A percentile compares a stretch with the other conserved stretches of the same genome.
Conservation (phyloP, 2,797 vertebrate genomes). For the Gallirallus australis region DNA sequence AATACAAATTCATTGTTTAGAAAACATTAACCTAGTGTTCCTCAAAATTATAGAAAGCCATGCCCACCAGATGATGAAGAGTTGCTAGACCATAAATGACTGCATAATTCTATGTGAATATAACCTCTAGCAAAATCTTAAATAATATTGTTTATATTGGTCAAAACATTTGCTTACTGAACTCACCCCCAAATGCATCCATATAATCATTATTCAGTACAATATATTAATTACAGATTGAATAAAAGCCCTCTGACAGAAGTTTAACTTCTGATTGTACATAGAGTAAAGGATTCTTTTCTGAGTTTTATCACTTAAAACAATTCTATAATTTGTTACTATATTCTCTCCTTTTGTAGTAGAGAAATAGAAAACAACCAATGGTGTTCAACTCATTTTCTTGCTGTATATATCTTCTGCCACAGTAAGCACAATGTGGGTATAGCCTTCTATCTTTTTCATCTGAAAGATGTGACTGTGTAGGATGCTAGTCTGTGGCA, state of each 20-base stretch:
- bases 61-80: neutral
- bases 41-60: neutral
- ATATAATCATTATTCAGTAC: neutral
- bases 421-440: neutral
- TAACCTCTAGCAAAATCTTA: neutral
- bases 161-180: neutral
- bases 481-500: neutral
- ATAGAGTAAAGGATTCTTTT: neutral
- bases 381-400: neutral
- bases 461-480: neutral
- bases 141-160: neutral
- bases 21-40: neutral
- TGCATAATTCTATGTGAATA: neutral
- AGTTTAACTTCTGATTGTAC: neutral
- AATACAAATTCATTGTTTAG: neutral
- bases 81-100: neutral
- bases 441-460: neutral
- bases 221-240: slow-evolving; percentile 12
- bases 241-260: neutral
- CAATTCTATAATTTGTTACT: neutral
- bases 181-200: neutral
- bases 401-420: neutral
- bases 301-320: neutral
- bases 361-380: neutral
- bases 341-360: neutral